These are phyloP conservation scores for Hypocryptadius cinnamomeus DNA, from an alignment of 2,113 vertebrate genomes.

Conservation along the genomic window DNA sequence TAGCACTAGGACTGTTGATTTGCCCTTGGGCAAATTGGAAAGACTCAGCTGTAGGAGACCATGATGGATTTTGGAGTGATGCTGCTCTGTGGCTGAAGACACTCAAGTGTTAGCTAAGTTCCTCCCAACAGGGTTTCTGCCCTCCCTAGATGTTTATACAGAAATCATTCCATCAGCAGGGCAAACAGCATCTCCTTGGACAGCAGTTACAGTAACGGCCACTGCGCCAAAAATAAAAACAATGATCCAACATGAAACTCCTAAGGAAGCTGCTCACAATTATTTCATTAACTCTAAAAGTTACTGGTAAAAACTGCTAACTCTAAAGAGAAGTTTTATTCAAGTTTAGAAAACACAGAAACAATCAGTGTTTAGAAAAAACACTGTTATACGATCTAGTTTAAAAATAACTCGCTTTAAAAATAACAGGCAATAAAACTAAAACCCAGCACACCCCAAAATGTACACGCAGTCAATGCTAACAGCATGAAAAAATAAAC, in stretches of 20 bases:
- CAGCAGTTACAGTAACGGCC: background rate
- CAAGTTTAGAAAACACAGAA: background rate
- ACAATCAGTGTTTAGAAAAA: no score
- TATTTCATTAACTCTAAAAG: background rate
- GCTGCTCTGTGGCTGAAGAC: background rate
- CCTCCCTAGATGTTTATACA: background rate
- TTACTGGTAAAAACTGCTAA: background rate
- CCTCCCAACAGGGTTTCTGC: background rate
- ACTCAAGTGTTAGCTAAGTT: background rate
- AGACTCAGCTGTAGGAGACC: background rate
- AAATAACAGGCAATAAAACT: background rate
- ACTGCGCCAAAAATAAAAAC: background rate
- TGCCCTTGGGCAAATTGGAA: background rate
- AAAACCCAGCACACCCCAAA: background rate
- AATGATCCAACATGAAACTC: accelerated
- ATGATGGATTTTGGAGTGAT: background rate
- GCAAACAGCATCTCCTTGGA: background rate
- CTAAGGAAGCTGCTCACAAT: no score
- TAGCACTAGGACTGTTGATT: background rate
- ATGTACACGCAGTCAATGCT: background rate
- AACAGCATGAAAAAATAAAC: background rate
- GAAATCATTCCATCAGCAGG: background rate
- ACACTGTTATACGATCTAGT: no score
- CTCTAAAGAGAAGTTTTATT: background rate
- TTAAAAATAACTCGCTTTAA: background rate